Evolutionary conservation across 2,797 vertebrate genomes (phyloP).

Genomic region (Pelobates cultripes): DNA sequence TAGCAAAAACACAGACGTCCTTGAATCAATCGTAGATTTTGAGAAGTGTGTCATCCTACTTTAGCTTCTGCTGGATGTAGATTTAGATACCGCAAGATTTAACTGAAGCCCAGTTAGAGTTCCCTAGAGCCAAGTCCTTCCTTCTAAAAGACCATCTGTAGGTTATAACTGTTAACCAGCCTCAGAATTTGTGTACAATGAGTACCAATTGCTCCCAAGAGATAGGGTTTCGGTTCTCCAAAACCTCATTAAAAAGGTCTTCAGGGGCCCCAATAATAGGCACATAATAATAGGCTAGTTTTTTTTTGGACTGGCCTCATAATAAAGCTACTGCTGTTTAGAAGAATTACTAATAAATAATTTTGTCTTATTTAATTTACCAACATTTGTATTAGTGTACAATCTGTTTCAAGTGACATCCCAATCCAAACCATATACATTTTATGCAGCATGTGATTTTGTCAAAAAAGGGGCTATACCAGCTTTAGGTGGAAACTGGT

Average conservation of each 20-base stretch:
- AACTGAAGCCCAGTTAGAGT: background rate
- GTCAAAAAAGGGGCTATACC: too few species aligned
- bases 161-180: conserved; percentile 1
- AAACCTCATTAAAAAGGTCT: conserved; percentile 4
- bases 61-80: background rate
- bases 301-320: background rate
- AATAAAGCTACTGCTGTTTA: too few species aligned
- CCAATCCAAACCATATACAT: too few species aligned
- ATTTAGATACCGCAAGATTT: background rate
- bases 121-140: background rate
- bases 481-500: too few species aligned
- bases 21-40: too few species aligned
- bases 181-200: background rate
- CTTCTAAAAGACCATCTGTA: conserved; percentile 5
- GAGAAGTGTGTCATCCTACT: too few species aligned
- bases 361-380: too few species aligned
- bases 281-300: background rate
- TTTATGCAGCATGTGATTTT: too few species aligned
- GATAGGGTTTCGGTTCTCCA: background rate
- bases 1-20: too few species aligned
- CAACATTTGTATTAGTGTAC: too few species aligned
- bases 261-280: background rate
- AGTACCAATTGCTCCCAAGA: background rate
- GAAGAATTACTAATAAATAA: too few species aligned
- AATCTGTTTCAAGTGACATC: too few species aligned